Evolutionary conservation across 1,140 invertebrate species (phyloP), one percentile per base, ranked within the genome.

Genomic region (Aphaenogaster ashmeadi): DNA sequence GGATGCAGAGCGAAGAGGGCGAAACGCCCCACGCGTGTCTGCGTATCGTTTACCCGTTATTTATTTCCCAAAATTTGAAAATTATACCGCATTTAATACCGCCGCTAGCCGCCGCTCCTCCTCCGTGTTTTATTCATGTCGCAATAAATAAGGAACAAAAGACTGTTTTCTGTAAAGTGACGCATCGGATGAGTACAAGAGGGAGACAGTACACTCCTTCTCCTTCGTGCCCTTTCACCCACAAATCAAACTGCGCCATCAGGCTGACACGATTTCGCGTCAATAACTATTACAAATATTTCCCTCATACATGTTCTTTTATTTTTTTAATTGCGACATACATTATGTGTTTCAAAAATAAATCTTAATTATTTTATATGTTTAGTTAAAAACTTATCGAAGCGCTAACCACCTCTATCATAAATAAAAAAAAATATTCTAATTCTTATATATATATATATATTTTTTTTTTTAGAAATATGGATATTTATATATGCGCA

Each of bases 21-120:
- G 87, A 89, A 88, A 88, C 85, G 64, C 88, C 90, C 89, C 90
- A 89, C 91, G 91, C 90, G 89, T 93, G 94, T 93, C 94, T 91
- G 92, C 93, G 93, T 94, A 95, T 95, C 94, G 94, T 94, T 95
- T 95, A 95, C 91, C 88, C 93, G 92, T 95, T 95, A 95, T 95
- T 95, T 95, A 95, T 95, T 94, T 94, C 93, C 91, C 79, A 89
- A 95, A 95, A 95, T 95, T 95, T 95, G 93, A 95, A 95, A 95
- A 95, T 95, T 95, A 95, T 95, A 92, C 94, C 91, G 91, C 94
- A 94, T 94, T 95, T 95, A 95, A 95, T 95, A 94, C 94, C 66
- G 90, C 91, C 91, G 90, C 90, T 90, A 88, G 58, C 56, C 69
- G 75, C 56, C 47, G n/a, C 58, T 60, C 33, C 56, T 54, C 66